Evolutionary conservation across 2,888 invertebrate species (phyloP).

Genomic region (Arrhopalites spinosus): DNA sequence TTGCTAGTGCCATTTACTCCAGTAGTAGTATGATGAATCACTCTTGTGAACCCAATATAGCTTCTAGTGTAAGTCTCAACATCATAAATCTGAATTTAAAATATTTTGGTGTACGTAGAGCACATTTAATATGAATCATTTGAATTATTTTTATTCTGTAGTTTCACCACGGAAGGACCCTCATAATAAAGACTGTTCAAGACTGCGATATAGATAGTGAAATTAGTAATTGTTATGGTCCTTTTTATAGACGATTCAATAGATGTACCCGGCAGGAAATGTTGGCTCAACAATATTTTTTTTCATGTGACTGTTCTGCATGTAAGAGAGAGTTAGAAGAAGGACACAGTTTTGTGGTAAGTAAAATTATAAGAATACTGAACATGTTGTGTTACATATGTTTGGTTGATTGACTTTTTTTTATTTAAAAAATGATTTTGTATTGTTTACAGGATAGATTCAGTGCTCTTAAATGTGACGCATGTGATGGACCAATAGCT

Average conservation of each 20-base stretch:
- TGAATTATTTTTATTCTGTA: constrained; percentile 11
- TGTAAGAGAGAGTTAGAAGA: constrained; percentile 63
- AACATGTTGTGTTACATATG: neutral
- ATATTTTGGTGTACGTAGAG: no score
- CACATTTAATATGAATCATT: neutral
- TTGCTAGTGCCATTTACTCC: constrained; percentile 83
- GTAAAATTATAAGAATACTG: no score
- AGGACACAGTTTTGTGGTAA: constrained; percentile 47
- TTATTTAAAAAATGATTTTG: neutral
- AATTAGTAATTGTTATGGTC: constrained; percentile 83
- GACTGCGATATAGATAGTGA: constrained; percentile 71
- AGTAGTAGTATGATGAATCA: constrained; percentile 91
- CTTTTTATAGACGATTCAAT: constrained; percentile 71
- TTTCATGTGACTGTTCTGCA: constrained; percentile 75
- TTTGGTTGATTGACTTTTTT: neutral
- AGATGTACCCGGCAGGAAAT: constrained; percentile 67
- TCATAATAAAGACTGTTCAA: constrained; percentile 72
- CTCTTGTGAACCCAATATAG: constrained; percentile 83
- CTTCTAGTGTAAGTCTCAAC: constrained; percentile 66
- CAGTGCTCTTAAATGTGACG: constrained; percentile 56
- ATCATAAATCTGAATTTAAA: constrained; percentile 45
- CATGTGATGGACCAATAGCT: constrained; percentile 57
- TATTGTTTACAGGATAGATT: constrained; percentile 56
- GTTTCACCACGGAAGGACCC: constrained; percentile 54
- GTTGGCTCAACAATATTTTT: constrained; percentile 75